Conservation (phyloP, 2,797 vertebrate species). For the Gymnopithys bicolor region DNA sequence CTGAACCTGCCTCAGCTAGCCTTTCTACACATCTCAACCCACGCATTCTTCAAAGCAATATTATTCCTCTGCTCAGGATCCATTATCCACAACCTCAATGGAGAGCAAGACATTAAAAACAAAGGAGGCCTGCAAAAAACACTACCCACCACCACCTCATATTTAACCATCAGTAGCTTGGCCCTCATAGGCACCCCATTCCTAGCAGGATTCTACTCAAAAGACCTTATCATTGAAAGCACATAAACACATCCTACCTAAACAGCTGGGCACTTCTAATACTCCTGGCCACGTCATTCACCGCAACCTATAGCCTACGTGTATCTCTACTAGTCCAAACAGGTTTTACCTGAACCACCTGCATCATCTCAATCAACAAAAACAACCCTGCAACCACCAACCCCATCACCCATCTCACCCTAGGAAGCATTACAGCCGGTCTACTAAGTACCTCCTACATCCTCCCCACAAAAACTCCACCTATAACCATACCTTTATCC, state of each 20-base stretch:
- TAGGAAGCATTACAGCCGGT: fast-evolving
- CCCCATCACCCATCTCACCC: fast-evolving
- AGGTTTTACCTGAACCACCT: fast-evolving
- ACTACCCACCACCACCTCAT: neutral
- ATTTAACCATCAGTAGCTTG: neutral
- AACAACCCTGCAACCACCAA: fast-evolving
- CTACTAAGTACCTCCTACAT: fast-evolving
- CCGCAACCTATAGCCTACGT: fast-evolving
- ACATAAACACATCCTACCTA: neutral
- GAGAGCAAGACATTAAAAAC: constrained; percentile 70
- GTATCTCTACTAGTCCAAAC: fast-evolving
- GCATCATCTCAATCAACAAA: fast-evolving
- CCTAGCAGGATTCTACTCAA: constrained; percentile 58
- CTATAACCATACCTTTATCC: fast-evolving
- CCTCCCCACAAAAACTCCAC: fast-evolving
- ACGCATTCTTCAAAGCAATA: no score
- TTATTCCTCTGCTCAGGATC: neutral
- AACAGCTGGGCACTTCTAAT: constrained; percentile 44
- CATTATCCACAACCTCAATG: no score
- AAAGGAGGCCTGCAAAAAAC: neutral
- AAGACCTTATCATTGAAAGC: constrained; percentile 60
- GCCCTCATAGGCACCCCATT: constrained; percentile 37
- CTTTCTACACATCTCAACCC: neutral
- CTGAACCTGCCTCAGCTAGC: constrained; percentile 54
- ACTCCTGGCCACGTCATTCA: fast-evolving